A percentile compares a stretch with the other conserved stretches of the same genome.
Evolutionary conservation across 2,888 invertebrate genomes (phyloP).

Genomic region (Rhyacophila evoluta): DNA sequence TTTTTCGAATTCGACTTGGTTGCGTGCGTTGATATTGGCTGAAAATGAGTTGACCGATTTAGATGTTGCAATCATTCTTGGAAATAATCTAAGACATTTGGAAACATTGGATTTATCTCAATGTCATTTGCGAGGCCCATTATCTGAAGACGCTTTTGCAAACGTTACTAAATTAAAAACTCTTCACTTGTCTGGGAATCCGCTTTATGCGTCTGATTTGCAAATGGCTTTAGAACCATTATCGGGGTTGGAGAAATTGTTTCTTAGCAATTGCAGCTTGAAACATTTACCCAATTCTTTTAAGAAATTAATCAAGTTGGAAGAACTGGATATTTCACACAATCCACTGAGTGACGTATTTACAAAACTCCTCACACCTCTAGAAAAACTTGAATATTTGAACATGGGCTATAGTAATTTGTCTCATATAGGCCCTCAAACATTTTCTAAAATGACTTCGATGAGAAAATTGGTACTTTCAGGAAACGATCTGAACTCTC

Average conservation of each 20-base stretch:
- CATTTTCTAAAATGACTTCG: slow-evolving; percentile 77
- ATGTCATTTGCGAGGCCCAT: slow-evolving; percentile 75
- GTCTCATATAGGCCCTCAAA: slow-evolving; percentile 73
- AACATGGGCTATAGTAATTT: slow-evolving; percentile 82
- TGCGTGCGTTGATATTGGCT: slow-evolving; percentile 74
- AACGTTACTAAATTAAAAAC: slow-evolving; percentile 76
- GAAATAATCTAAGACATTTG: slow-evolving; percentile 74
- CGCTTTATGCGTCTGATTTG: slow-evolving; percentile 76
- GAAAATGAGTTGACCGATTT: slow-evolving; percentile 75
- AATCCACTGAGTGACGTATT: slow-evolving; percentile 79
- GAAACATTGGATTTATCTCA: slow-evolving; percentile 77
- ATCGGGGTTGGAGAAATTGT: slow-evolving; percentile 74
- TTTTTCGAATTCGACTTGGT: slow-evolving; percentile 75
- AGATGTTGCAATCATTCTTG: slow-evolving; percentile 74
- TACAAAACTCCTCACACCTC: slow-evolving; percentile 73
- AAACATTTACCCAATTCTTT: slow-evolving; percentile 76
- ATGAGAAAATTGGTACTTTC: slow-evolving; percentile 76
- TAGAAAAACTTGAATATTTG: slow-evolving; percentile 75
- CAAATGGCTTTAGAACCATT: slow-evolving; percentile 75
- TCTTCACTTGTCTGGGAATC: slow-evolving; percentile 76
- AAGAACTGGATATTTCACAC: slow-evolving; percentile 77
- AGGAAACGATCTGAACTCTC: slow-evolving; percentile 75
- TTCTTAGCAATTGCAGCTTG: slow-evolving; percentile 76
- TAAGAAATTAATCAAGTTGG: slow-evolving; percentile 74
- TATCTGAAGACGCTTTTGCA: slow-evolving; percentile 77